A percentile compares a stretch with the other conserved stretches of the same genome.
Conservation (phyloP, 2,113 vertebrate species). For the Mesembrinibis cayennensis region DNA sequence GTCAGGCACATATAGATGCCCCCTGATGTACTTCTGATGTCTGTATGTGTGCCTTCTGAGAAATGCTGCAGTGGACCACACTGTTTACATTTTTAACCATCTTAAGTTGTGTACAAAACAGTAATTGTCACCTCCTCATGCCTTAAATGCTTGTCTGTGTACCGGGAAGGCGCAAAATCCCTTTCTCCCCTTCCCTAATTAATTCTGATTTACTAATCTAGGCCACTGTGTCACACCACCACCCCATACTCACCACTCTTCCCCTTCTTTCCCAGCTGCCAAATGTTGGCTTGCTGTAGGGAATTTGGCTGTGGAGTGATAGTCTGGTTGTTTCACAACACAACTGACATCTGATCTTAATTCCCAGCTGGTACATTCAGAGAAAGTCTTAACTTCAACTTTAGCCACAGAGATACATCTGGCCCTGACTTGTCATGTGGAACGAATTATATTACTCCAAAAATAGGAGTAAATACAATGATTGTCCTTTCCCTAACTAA, state of each 20-base stretch:
- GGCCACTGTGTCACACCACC: background rate
- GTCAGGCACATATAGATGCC: background rate
- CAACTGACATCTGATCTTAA: background rate
- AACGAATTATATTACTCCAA: background rate
- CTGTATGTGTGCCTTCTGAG: background rate
- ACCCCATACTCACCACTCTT: background rate
- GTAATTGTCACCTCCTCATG: background rate
- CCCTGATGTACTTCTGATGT: background rate
- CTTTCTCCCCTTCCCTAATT: background rate
- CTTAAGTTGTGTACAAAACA: background rate
- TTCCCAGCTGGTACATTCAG: background rate
- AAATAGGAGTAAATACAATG: background rate
- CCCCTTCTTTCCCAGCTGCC: background rate
- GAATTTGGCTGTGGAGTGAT: background rate
- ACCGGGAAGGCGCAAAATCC: background rate
- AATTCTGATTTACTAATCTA: background rate
- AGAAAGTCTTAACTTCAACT: conserved; percentile 14
- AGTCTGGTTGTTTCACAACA: too few species aligned
- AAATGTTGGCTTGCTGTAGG: background rate
- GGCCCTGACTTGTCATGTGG: background rate
- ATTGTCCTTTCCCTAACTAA: background rate
- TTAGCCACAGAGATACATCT: background rate
- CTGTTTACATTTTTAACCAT: background rate
- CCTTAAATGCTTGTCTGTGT: background rate
- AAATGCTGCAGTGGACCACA: background rate